A percentile compares a stretch with the other conserved stretches of the same genome.
These are phyloP conservation scores for Dorcus parallelipipedus DNA, from an alignment of 2,888 invertebrate species.

Conservation along the genomic window DNA sequence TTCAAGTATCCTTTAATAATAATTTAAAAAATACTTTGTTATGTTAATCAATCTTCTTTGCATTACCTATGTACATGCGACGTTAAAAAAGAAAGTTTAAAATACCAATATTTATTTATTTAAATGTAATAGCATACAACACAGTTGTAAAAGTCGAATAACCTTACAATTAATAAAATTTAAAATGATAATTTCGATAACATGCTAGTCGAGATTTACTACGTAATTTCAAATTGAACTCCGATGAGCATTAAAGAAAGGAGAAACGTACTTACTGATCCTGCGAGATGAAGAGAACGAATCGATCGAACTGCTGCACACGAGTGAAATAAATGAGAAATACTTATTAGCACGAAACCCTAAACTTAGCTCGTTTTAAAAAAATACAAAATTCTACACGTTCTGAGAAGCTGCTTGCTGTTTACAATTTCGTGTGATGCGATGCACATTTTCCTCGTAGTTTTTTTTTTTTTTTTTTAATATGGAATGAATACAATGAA, in stretches of 20 bases:
- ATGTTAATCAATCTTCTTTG: too few species aligned
- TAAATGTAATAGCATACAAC: slow-evolving; percentile 51
- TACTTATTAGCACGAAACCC: slow-evolving; percentile 33
- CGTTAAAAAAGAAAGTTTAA: slow-evolving; percentile 27
- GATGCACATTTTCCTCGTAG: slow-evolving; percentile 23
- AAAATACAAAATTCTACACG: slow-evolving; percentile 51
- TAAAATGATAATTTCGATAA: slow-evolving; percentile 41
- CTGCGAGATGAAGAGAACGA: slow-evolving; percentile 33
- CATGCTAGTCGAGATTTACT: slow-evolving; percentile 23
- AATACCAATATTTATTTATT: slow-evolving; percentile 49
- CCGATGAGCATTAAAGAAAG: slow-evolving; percentile 36
- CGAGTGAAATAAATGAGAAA: slow-evolving; percentile 25
- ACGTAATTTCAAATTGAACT: slow-evolving; percentile 1
- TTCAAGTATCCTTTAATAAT: too few species aligned
- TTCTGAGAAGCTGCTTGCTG: slow-evolving; percentile 32
- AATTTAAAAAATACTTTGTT: too few species aligned
- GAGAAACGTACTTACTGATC: slow-evolving; percentile 24
- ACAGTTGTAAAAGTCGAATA: slow-evolving; percentile 46
- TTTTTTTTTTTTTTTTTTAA: slow-evolving; percentile 18
- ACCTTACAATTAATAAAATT: slow-evolving; percentile 43
- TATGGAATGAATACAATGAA: slow-evolving; percentile 45
- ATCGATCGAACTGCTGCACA: too few species aligned
- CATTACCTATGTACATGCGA: too few species aligned
- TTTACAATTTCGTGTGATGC: slow-evolving; percentile 38
- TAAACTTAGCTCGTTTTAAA: slow-evolving; percentile 43